Conservation (phyloP, 2,113 vertebrate species). For the Tylochromis polylepis region DNA sequence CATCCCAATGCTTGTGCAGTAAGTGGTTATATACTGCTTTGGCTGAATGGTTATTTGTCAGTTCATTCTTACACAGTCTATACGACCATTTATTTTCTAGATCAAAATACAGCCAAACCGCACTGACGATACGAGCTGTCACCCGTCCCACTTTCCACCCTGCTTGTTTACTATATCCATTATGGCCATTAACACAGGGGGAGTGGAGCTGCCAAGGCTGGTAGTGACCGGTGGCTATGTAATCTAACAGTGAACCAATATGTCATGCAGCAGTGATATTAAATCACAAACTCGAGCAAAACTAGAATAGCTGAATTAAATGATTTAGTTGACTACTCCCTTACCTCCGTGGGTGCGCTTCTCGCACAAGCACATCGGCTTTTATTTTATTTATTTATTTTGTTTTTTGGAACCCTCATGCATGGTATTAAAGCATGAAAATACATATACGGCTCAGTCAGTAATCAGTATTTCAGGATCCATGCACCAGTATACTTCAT, state of each 20-base stretch:
- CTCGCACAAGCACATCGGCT: background rate
- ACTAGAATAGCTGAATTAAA: background rate
- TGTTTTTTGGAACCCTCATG: background rate
- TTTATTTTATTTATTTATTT: background rate
- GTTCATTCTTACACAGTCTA: background rate
- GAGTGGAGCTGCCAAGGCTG: background rate
- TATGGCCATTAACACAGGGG: background rate
- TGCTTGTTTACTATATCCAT: background rate
- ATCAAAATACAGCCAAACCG: background rate
- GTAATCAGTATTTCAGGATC: background rate
- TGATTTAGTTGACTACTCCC: background rate
- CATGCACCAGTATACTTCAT: background rate
- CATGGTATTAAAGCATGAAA: background rate
- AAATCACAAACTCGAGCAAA: background rate
- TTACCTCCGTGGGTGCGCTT: background rate
- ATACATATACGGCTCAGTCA: background rate
- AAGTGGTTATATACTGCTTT: background rate
- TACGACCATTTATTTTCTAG: background rate
- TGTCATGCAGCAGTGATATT: background rate
- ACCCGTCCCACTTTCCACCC: background rate
- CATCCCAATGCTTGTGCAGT: background rate
- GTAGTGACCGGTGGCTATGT: background rate
- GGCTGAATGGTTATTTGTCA: background rate
- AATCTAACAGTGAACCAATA: background rate
- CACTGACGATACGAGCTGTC: background rate